These are phyloP conservation scores for Gambusia affinis DNA, from an alignment of 2,113 vertebrate species.

Conservation along the genomic window DNA sequence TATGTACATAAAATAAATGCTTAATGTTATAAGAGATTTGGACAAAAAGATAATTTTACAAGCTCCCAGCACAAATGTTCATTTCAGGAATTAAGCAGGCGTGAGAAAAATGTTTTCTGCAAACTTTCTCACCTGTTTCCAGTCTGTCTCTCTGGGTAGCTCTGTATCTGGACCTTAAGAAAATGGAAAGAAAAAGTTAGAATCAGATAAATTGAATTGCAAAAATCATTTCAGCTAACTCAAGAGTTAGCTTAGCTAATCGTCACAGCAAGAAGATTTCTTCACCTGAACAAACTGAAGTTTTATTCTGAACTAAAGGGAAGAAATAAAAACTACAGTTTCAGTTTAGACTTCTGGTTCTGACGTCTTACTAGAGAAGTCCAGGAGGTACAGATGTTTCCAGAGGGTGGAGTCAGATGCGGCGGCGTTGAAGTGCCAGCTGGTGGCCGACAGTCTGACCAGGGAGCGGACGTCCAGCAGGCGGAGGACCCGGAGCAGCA, in stretches of 20 bases:
- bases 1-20: not conserved
- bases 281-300: not conserved
- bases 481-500: slow-evolving; percentile 89
- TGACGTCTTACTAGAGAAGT: slow-evolving; percentile 84
- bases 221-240: not conserved
- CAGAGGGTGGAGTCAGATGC: slow-evolving; percentile 87
- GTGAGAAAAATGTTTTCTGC: not conserved
- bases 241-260: not conserved
- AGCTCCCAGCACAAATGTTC: not conserved
- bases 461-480: slow-evolving; percentile 87
- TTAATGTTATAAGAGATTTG: not conserved
- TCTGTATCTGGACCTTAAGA: slow-evolving; percentile 36
- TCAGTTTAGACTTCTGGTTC: not conserved
- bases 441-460: slow-evolving; percentile 84
- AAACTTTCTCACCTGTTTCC: slow-evolving; percentile 73
- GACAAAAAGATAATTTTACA: not conserved
- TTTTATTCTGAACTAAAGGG: not conserved
- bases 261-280: not conserved
- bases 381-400: slow-evolving; percentile 89
- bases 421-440: slow-evolving; percentile 78
- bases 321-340: not conserved
- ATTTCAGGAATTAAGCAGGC: not conserved
- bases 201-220: not conserved
- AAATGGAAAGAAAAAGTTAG: slow-evolving; percentile 1
- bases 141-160: slow-evolving; percentile 69